Percentiles rank a stretch among this genome's conserved stretches.
These are phyloP conservation scores for Idaea straminata DNA, from an alignment of 2,888 invertebrate genomes.

Conservation along the genomic window DNA sequence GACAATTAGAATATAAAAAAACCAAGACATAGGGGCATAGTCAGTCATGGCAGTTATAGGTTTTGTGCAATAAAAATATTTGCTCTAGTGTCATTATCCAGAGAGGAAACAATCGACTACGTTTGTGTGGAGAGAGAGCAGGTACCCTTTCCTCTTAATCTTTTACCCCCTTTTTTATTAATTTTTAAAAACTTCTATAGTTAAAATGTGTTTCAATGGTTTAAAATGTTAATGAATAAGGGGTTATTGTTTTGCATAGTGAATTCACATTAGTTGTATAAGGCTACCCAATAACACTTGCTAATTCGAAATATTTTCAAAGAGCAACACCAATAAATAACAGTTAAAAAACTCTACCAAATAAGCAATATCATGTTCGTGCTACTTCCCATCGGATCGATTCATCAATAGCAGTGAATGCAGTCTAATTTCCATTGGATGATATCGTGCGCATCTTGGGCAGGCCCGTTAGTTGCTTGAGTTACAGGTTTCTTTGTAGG, in stretches of 20 bases:
- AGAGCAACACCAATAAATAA: background rate
- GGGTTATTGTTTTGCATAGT: background rate
- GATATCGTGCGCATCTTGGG: slow-evolving; percentile 39
- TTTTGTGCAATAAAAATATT: too few relatives aligned
- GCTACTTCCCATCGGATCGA: slow-evolving; percentile 26
- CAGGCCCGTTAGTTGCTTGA: slow-evolving; percentile 32
- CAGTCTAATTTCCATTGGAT: slow-evolving; percentile 39
- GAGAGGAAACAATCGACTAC: too few relatives aligned
- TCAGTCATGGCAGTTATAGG: too few relatives aligned
- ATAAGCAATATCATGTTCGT: slow-evolving; percentile 8
- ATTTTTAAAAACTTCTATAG: too few relatives aligned
- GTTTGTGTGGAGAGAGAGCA: too few relatives aligned
- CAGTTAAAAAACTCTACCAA: background rate
- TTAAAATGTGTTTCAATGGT: too few relatives aligned
- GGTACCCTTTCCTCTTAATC: too few relatives aligned
- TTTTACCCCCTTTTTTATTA: too few relatives aligned
- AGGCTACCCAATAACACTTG: background rate
- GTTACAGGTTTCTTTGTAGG: background rate
- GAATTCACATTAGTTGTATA: background rate
- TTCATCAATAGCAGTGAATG: slow-evolving; percentile 31
- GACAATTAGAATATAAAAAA: too few relatives aligned
- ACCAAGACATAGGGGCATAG: too few relatives aligned
- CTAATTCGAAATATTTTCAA: background rate
- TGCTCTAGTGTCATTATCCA: too few relatives aligned
- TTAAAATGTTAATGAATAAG: background rate